Conservation (phyloP, 2,888 invertebrate species). For the Hydroisotoma schaefferi region DNA sequence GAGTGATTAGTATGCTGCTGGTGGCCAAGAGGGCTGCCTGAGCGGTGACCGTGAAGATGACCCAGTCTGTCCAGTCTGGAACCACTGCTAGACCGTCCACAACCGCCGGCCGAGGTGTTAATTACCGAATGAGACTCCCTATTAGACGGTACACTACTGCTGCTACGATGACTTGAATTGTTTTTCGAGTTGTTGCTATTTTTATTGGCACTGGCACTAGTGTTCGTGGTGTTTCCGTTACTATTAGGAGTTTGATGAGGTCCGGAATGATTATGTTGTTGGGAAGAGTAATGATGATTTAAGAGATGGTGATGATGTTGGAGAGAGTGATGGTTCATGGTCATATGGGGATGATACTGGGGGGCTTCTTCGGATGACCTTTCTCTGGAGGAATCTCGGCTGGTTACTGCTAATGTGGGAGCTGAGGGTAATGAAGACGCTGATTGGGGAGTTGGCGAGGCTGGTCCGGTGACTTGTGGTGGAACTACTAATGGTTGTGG, state of each 20-base stretch:
- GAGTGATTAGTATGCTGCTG: background rate
- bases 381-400: conserved; percentile 4
- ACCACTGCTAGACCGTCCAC: background rate
- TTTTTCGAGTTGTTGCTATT: conserved; percentile 13
- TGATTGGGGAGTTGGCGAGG: conserved; percentile 49
- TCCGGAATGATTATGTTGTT: background rate
- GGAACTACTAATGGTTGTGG: conserved; percentile 57
- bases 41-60: conserved; percentile 3
- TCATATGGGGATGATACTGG: background rate
- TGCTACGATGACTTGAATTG: conserved; percentile 10
- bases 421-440: conserved; percentile 20
- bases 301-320: conserved; percentile 15
- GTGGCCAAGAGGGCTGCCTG: background rate
- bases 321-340: background rate
- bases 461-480: conserved; percentile 50
- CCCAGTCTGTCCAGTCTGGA: conserved; percentile 7
- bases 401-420: conserved; percentile 2
- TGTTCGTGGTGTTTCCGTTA: conserved; percentile 1
- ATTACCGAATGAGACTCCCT: conserved; percentile 13
- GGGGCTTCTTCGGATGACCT: background rate
- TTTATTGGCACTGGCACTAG: conserved; percentile 6
- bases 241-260: background rate
- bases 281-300: conserved; percentile 17
- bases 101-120: background rate
- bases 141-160: conserved; percentile 11